Conservation (phyloP, 1,140 invertebrate species). For the Dreissena polymorpha region DNA sequence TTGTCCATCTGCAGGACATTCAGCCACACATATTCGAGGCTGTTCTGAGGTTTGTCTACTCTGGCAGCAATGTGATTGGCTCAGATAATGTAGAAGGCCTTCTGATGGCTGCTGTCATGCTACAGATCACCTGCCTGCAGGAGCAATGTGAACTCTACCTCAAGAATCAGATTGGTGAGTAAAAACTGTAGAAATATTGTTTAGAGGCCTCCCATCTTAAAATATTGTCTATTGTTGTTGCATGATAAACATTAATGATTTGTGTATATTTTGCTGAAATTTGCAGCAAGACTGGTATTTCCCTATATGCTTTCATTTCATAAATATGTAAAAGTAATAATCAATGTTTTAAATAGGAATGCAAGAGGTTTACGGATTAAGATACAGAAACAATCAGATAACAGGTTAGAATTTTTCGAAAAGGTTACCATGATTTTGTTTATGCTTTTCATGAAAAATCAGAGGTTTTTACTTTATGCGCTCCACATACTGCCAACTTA, state of each 20-base stretch:
- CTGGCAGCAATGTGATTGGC: constrained; percentile 86
- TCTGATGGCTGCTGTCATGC: constrained; percentile 84
- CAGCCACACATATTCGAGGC: constrained; percentile 86
- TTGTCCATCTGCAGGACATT: constrained; percentile 87
- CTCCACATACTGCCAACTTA: too few relatives aligned
- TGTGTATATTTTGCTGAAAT: neutral
- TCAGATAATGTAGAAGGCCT: constrained; percentile 88
- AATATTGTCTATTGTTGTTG: neutral
- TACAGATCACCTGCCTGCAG: constrained; percentile 88
- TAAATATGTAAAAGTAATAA: too few relatives aligned
- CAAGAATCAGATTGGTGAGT: constrained; percentile 74
- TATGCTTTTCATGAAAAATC: too few relatives aligned
- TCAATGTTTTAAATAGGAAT: too few relatives aligned
- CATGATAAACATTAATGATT: neutral
- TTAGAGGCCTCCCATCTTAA: too few relatives aligned
- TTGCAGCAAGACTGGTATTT: neutral
- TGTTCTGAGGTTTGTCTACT: constrained; percentile 90
- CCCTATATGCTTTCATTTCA: too few relatives aligned
- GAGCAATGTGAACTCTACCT: constrained; percentile 88
- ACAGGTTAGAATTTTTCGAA: too few relatives aligned
- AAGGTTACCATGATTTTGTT: too few relatives aligned
- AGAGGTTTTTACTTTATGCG: too few relatives aligned
- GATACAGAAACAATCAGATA: too few relatives aligned
- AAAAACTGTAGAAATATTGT: too few relatives aligned
- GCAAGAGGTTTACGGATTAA: too few relatives aligned